Evolutionary conservation across 2,888 invertebrate genomes (phyloP), one percentile per base, ranked within the genome.

Genomic region (Halocaridina rubra): DNA sequence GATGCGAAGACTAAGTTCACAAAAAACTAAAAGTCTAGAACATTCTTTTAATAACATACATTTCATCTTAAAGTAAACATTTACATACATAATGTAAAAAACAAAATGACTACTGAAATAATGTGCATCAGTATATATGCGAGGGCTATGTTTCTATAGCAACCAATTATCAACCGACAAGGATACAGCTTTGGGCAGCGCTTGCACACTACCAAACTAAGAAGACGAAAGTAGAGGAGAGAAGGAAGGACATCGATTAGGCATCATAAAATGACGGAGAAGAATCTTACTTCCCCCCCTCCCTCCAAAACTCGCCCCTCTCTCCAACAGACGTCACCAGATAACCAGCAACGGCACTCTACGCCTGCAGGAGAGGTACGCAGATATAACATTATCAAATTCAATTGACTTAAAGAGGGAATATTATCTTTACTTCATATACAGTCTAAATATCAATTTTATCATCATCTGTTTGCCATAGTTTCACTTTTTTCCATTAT

Each of bases 381-480:
- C 39, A 67, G 32, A 30, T 77, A 61, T 53, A n/a, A n/a, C n/a
- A n/a, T n/a, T n/a, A n/a, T n/a, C n/a, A n/a, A n/a, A n/a, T n/a
- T 78, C 77, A 53, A 39, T 75, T 72, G 57, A 72, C 78, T 84
- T 72, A 76, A 30, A 71, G 24, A 69, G 72, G 82, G 82, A 84
- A 84, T 78, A 72, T 59, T 77, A 84, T 77, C 82, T 61, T 72
- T 78, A 84, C 57, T 72, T 71, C 59, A 78, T 29, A 71, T n/a
- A n/a, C 71, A 84, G 33, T 69, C 69, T 78, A 84, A 84, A 84
- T 77, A 77, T 84, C 82, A 78, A 39, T 78, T 71, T 81, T 76
- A 64, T 67, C 64, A 71, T 59, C 69, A 82, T 82, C 82, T 84
- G 82, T 84, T 84, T 84, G 82, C 82, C 82, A 84, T 84, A 84